Evolutionary conservation across 1,140 invertebrate species (phyloP), one percentile per base, ranked within the genome.

Genomic region (Hypothenemus hampei): DNA sequence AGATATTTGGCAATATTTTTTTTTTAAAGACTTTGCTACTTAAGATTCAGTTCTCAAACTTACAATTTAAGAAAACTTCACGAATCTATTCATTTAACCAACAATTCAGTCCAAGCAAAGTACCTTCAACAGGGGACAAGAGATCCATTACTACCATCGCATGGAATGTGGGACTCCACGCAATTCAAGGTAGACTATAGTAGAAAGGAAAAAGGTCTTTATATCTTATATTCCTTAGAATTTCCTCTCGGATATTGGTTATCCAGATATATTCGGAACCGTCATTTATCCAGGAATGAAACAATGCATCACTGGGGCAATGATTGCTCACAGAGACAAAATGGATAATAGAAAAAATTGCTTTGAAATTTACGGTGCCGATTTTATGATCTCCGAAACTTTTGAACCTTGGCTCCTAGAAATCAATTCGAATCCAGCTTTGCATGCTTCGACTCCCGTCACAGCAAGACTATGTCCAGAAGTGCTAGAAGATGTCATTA

Each of bases 301-400:
- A 54, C 82, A 90, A 61, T 84, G 85, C 18, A 85, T 97, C 21
- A 78, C 91, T 8, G 83, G 85, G 5, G 81, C 89, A 29, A 82
- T 95, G 69, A 70, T 93, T 13, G 77, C 75, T 52, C 81, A 88
- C 21, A 89, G 94, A 66, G 82, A 87, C 54, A 73, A 77, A 18
- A 82, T 93, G 59, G 83, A 87, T 39, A 74, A 81, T 15, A 77
- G 84, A 54, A 84, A 82, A 57, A 89, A 89, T 65, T 82, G 82
- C 58, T 96, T 94, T 72, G 92, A 96, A 70, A 69, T 96, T 13
- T 95, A 93, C 67, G 92, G 92, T 4, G 93, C 91, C 31, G 93
- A 96, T 74, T 96, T 96, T 68, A 86, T 96, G 77, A 65, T 87
- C 11, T 85, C 89, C 58, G 85, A 93, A 64, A 86, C 92, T 64